phyloP scores from a whole-genome alignment of 2,113 vertebrate species.

The Oryctolagus cuniculus region DNA sequence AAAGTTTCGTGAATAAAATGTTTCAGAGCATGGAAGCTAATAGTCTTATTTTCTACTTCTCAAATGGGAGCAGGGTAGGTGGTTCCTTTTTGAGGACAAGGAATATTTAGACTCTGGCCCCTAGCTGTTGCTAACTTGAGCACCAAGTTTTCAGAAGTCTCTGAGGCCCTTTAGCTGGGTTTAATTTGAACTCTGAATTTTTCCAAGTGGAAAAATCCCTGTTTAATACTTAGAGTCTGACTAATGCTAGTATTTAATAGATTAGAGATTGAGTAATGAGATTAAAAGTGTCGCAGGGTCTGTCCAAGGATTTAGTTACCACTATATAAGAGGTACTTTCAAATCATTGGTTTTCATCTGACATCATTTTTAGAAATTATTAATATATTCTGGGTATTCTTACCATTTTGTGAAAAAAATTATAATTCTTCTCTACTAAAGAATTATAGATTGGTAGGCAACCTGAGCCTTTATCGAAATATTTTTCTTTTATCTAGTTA shows the following conservation, averaged over 20 bases:
- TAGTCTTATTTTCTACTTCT: constrained; percentile 45
- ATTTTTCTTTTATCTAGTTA: neutral
- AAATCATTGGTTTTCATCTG: constrained; percentile 1
- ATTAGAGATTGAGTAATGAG: neutral
- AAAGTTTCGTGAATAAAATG: constrained; percentile 13
- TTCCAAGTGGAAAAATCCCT: neutral
- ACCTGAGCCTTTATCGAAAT: neutral
- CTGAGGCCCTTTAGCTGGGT: neutral
- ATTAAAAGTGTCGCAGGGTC: neutral
- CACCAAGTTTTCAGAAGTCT: neutral
- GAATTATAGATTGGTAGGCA: neutral
- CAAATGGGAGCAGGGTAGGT: neutral
- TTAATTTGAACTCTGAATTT: constrained; percentile 19
- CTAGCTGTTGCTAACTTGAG: neutral
- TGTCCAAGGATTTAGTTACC: neutral
- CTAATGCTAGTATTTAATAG: neutral
- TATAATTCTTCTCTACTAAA: constrained; percentile 33
- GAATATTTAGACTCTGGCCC: neutral
- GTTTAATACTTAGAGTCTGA: neutral
- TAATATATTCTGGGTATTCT: neutral
- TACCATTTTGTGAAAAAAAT: neutral
- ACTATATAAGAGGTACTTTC: neutral
- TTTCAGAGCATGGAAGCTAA: neutral
- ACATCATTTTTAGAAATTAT: constrained; percentile 2
- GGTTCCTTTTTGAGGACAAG: neutral